Conservation (phyloP, 2,888 invertebrate species). For the Protula sp. region DNA sequence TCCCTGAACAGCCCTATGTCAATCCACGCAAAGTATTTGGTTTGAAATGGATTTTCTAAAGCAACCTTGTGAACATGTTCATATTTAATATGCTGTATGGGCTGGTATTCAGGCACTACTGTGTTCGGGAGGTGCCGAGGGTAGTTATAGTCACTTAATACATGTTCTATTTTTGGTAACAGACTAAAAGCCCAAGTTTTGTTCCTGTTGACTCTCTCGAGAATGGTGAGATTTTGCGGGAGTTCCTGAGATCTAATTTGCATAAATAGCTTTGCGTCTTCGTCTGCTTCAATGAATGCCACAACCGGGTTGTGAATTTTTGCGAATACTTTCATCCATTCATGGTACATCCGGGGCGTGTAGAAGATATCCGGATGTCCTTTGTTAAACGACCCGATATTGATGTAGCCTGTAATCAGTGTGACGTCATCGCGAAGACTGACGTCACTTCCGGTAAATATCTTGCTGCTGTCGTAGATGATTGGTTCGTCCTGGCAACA, state of each 20-base stretch:
- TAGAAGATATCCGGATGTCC: not conserved
- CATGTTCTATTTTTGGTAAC: constrained; percentile 4
- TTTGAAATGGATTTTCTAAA: constrained; percentile 1
- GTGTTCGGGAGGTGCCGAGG: constrained; percentile 13
- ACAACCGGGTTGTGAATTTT: not conserved
- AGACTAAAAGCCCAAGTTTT: constrained; percentile 12
- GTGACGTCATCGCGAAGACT: not conserved
- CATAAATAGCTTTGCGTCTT: not conserved
- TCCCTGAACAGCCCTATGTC: constrained; percentile 15
- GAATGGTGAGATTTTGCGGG: not conserved
- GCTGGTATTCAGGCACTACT: constrained; percentile 8
- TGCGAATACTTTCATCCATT: not conserved
- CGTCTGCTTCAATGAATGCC: not conserved
- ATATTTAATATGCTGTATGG: constrained; percentile 11
- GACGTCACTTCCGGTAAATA: not conserved
- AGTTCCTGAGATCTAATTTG: too few relatives aligned
- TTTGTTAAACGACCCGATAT: constrained; percentile 3
- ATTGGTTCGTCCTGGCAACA: too few relatives aligned
- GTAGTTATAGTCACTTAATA: constrained; percentile 5
- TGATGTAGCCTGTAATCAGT: constrained; percentile 1
- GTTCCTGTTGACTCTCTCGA: not conserved
- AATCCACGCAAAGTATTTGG: constrained; percentile 12
- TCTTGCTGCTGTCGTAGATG: too few relatives aligned
- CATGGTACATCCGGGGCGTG: not conserved
- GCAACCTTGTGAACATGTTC: constrained; percentile 5